Conservation (phyloP, 2,113 vertebrate genomes). For the Nothoprocta pentlandii region DNA sequence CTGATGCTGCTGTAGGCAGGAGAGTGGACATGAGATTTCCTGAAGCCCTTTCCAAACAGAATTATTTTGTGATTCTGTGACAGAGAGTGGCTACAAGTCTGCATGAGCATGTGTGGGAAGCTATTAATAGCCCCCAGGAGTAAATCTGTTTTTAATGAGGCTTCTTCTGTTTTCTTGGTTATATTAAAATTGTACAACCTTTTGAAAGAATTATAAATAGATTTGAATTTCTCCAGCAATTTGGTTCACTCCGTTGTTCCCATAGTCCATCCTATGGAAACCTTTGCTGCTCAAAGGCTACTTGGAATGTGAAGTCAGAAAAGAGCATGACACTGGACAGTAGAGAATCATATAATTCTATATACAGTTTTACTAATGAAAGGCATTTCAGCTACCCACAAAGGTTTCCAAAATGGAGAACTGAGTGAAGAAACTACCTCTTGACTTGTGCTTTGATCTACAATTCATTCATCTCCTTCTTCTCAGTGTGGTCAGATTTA, state of each 20-base stretch:
- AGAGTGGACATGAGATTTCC: neutral
- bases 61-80: neutral
- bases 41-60: neutral
- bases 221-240: neutral
- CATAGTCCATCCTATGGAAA: neutral
- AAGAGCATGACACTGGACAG: neutral
- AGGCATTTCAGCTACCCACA: neutral
- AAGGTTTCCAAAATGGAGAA: neutral
- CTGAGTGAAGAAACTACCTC: neutral
- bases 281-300: neutral
- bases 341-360: neutral
- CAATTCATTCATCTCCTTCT: neutral
- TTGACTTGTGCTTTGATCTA: neutral
- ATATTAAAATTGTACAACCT: neutral
- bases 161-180: neutral
- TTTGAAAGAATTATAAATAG: neutral
- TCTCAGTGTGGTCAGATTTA: neutral
- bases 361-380: neutral
- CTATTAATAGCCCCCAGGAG: neutral
- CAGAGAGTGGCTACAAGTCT: neutral
- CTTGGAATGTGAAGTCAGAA: neutral
- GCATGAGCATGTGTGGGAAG: neutral
- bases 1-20: neutral
- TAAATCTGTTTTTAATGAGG: neutral
- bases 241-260: neutral